phyloP scores from a whole-genome alignment of 2,888 invertebrate genomes.

The Cancer borealis region DNA sequence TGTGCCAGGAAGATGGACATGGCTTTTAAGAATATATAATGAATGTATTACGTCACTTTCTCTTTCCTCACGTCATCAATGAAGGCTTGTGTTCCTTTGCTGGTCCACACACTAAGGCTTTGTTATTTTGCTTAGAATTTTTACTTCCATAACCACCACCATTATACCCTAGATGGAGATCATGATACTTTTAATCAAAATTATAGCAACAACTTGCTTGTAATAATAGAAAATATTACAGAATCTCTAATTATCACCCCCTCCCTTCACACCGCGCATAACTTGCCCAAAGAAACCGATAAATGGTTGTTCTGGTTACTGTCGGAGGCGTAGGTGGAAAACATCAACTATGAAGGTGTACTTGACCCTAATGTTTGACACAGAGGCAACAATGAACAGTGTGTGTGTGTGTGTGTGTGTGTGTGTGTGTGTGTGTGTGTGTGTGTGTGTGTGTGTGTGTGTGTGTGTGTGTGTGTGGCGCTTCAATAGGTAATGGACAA shows the following conservation, averaged over 20 bases:
- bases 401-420: no score
- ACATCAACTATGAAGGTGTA: no score
- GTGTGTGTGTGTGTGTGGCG: no score
- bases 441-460: no score
- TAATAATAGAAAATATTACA: not conserved
- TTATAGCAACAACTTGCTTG: not conserved
- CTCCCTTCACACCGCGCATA: no score
- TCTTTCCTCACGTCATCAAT: not conserved
- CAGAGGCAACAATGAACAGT: no score
- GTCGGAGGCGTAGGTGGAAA: no score
- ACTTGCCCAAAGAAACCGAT: not conserved
- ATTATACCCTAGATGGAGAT: not conserved
- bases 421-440: no score
- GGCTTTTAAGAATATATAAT: not conserved
- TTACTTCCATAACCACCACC: not conserved
- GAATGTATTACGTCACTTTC: not conserved
- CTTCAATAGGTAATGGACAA: no score
- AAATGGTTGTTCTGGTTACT: no score
- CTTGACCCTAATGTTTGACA: no score
- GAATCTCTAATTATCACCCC: not conserved
- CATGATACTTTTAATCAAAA: not conserved
- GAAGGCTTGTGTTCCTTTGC: not conserved
- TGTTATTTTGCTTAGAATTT: not conserved
- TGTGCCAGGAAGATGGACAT: constrained; percentile 20
- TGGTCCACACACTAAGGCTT: not conserved